These are phyloP conservation scores for Scaeva pyrastri DNA, from an alignment of 2,888 invertebrate genomes.

Conservation along the genomic window DNA sequence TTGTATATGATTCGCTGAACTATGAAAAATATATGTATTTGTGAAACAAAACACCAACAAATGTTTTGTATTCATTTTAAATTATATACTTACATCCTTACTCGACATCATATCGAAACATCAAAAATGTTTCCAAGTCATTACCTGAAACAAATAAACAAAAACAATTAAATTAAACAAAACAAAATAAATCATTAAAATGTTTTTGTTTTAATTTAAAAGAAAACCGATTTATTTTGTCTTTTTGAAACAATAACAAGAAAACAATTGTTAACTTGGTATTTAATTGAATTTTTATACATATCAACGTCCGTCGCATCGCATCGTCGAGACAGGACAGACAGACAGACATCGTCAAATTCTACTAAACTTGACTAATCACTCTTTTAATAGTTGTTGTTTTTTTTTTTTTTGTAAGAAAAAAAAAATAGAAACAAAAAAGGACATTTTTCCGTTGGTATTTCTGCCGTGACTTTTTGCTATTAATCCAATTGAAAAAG, in stretches of 20 bases:
- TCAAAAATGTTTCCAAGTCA: neutral
- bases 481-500: constrained; percentile 59
- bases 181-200: neutral
- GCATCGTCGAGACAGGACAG: no score
- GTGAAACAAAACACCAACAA: no score
- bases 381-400: constrained; percentile 10
- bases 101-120: no score
- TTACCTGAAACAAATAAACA: constrained; percentile 11
- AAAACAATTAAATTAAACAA: neutral
- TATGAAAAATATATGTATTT: no score
- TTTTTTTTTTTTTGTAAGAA: neutral
- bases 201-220: neutral
- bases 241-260: no score
- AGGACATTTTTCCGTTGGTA: neutral
- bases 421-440: neutral
- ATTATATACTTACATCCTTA: no score
- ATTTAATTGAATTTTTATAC: constrained; percentile 26
- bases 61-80: no score
- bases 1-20: neutral
- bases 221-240: neutral
- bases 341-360: constrained; percentile 6
- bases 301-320: neutral
- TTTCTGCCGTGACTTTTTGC: constrained; percentile 22
- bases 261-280: constrained; percentile 3
- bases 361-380: constrained; percentile 27